A percentile compares a stretch with the other conserved stretches of the same genome.
Conservation (phyloP, 2,888 invertebrate species). For the Mythimna vitellina region DNA sequence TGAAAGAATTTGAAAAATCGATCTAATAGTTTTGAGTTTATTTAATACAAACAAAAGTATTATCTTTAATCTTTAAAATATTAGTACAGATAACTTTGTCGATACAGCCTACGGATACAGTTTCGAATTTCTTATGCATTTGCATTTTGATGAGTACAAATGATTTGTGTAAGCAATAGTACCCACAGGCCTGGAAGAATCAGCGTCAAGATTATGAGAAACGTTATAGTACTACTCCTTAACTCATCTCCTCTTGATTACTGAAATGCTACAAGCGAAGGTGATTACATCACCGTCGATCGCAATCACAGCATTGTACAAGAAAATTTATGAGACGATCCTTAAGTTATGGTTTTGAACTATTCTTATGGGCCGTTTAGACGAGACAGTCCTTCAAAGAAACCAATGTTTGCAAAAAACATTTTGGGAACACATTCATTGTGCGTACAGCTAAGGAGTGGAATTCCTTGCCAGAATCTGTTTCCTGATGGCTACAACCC, state of each 20-base stretch:
- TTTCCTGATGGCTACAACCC: no score
- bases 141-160: conserved; percentile 32
- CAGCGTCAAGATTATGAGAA: conserved; percentile 24
- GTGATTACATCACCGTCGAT: conserved; percentile 60
- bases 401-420: background rate
- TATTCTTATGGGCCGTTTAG: conserved; percentile 38
- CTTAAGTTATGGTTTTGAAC: conserved; percentile 37
- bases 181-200: conserved; percentile 2
- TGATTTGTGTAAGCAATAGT: conserved; percentile 15
- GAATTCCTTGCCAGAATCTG: no score
- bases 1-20: no score
- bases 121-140: conserved; percentile 35
- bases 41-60: no score
- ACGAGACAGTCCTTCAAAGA: background rate
- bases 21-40: no score
- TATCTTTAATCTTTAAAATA: no score
- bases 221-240: conserved; percentile 8
- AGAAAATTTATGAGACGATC: conserved; percentile 59
- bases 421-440: no score
- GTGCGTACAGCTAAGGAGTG: no score
- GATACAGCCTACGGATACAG: background rate
- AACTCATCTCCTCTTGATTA: conserved; percentile 46
- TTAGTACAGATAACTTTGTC: background rate
- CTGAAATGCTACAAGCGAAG: conserved; percentile 50
- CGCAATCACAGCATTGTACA: conserved; percentile 55